phyloP scores from a whole-genome alignment of 2,797 vertebrate species.

The Oceanodroma leucorhoa region DNA sequence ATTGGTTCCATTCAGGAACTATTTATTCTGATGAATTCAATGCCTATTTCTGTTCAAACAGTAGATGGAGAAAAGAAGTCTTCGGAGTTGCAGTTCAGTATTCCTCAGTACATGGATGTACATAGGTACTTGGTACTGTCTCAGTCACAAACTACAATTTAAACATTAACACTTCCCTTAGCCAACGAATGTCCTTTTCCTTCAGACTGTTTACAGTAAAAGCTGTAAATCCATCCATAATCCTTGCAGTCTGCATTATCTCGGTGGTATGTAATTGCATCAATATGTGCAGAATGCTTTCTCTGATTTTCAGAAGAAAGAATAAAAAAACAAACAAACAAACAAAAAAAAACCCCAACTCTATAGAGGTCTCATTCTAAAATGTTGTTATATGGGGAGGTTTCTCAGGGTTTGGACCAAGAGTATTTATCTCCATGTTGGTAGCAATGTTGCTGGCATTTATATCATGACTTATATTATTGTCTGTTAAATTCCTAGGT shows the following conservation, averaged over 20 bases:
- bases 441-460: neutral
- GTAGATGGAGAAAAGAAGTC: neutral
- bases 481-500: neutral
- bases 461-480: neutral
- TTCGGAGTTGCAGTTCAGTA: neutral
- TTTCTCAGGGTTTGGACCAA: neutral
- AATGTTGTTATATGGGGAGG: neutral
- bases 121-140: neutral
- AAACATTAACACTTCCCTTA: neutral
- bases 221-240: neutral
- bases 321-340: neutral
- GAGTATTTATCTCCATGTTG: neutral
- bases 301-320: neutral
- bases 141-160: neutral
- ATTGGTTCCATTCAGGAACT: neutral
- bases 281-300: neutral
- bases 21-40: neutral
- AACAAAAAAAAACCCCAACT: neutral
- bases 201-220: neutral
- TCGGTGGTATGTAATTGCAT: neutral
- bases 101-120: neutral
- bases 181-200: neutral
- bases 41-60: neutral
- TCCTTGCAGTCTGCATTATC: neutral
- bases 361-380: neutral